Percentiles rank a stretch among this genome's conserved stretches.
phyloP scores from a whole-genome alignment of 2,113 vertebrate genomes.

The Marcusenius ussheri region DNA sequence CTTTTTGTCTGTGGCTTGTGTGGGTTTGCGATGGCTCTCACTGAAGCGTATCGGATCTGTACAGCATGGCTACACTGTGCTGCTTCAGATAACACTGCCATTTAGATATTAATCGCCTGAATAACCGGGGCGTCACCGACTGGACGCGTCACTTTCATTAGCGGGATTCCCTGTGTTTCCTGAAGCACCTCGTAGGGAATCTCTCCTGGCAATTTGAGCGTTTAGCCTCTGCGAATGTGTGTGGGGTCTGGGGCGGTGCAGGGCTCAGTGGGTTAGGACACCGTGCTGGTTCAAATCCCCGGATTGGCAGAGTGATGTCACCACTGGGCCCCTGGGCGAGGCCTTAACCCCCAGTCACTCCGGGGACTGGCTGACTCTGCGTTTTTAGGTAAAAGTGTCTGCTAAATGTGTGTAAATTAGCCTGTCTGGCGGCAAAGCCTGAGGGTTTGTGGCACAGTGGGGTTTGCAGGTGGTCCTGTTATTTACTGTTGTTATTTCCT shows the following conservation, averaged over 20 bases:
- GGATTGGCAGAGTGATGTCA: neutral
- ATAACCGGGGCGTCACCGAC: neutral
- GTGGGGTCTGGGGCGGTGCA: neutral
- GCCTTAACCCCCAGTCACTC: neutral
- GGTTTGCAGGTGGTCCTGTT: neutral
- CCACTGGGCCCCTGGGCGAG: neutral
- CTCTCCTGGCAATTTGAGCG: neutral
- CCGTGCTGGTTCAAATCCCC: neutral
- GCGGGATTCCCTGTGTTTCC: neutral
- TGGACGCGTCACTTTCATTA: neutral
- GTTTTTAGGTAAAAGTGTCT: neutral
- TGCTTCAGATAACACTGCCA: neutral
- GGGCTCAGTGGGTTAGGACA: neutral
- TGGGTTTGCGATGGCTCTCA: neutral
- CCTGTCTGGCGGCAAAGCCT: neutral
- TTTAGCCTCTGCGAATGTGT: neutral
- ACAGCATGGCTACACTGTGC: neutral
- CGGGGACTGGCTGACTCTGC: neutral
- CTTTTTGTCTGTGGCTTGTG: neutral
- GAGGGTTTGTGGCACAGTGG: neutral
- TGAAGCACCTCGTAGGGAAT: neutral
- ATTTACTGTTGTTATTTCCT: conserved; percentile 10
- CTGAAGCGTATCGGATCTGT: neutral
- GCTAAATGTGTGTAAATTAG: neutral
- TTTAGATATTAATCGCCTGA: neutral